Evolutionary conservation across 2,113 vertebrate species (phyloP), one percentile per base, ranked within the genome.

Genomic region (Andinoacara biseriatus): DNA sequence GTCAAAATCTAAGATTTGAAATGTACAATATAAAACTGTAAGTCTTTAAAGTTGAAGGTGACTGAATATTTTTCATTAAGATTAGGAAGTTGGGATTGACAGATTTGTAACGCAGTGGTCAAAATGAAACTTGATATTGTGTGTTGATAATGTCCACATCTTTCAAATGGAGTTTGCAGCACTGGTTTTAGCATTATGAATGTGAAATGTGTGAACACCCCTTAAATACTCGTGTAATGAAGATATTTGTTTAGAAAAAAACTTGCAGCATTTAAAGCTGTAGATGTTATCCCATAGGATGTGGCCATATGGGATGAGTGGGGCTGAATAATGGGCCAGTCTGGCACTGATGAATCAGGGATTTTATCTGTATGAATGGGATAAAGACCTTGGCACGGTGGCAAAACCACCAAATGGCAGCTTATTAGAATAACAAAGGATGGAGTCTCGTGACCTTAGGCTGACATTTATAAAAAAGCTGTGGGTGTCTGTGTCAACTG

Each of bases 311-410:
- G 63, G 65, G 61, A 40, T 57, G 52, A 54, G 14, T 35, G 22
- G 9, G 22, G 58, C 81, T 14, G n/a, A 52, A 63, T 83, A 80
- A 65, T 84, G 78, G 89, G 76, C 80, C 61, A 82, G 82, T 82
- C 60, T 13, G 62, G 52, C 69, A 20, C 14, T 92, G 92, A 89
- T 91, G 93, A 93, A 82, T 94, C 92, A 93, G 91, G 90, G 87
- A 63, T 92, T 93, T 93, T 86, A 75, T 76, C 59, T 91, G 77
- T 82, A 63, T 91, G 77, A 89, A 81, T 65, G 82, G 89, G n/a
- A 90, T 91, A 90, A 86, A 90, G 52, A 80, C 58, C 83, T 80
- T 90, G 92, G 90, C 89, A 90, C 58, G 29, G 33, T 58, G 65
- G 80, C 82, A 80, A 62, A 82, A 62, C 60, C 46, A 61, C 22